Evolutionary conservation across 1,140 invertebrate species (phyloP).

Genomic region (Adoxophyes honmai): DNA sequence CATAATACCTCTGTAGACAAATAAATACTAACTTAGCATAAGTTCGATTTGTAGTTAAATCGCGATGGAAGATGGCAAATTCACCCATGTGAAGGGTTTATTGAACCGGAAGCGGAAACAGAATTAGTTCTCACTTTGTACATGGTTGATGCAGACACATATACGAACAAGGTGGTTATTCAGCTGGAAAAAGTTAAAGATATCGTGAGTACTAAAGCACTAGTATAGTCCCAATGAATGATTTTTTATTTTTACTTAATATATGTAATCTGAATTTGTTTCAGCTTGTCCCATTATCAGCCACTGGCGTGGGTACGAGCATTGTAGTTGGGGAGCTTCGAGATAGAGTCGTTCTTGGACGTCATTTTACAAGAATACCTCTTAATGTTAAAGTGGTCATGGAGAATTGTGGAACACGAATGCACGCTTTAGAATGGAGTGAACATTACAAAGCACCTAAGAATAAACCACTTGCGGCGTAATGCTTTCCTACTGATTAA

Average conservation of each 20-base stretch:
- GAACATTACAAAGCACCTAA: slow-evolving; percentile 63
- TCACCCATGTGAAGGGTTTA: slow-evolving; percentile 44
- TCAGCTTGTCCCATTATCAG: slow-evolving; percentile 57
- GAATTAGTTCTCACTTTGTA: slow-evolving; percentile 47
- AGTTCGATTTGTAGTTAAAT: slow-evolving; percentile 12
- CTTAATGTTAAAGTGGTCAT: slow-evolving; percentile 56
- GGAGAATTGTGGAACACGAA: slow-evolving; percentile 58
- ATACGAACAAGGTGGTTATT: slow-evolving; percentile 61
- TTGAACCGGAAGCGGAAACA: slow-evolving; percentile 53
- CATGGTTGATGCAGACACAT: slow-evolving; percentile 54
- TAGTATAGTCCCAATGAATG: background rate
- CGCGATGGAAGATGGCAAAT: slow-evolving; percentile 57
- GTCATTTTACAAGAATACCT: slow-evolving; percentile 61
- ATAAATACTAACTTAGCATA: no score
- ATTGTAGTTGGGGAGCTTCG: slow-evolving; percentile 53
- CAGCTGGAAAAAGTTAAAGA: slow-evolving; percentile 67
- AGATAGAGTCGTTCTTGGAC: slow-evolving; percentile 52
- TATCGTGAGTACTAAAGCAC: slow-evolving; percentile 44
- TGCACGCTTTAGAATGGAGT: slow-evolving; percentile 62
- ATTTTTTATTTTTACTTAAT: no score
- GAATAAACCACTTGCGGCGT: slow-evolving; percentile 47
- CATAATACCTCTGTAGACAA: no score
- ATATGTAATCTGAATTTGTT: slow-evolving; percentile 14
- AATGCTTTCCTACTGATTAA: slow-evolving; percentile 22
- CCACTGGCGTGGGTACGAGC: slow-evolving; percentile 61